These are phyloP conservation scores for Andrena hattorfiana DNA, from an alignment of 2,888 invertebrate species.

Conservation along the genomic window DNA sequence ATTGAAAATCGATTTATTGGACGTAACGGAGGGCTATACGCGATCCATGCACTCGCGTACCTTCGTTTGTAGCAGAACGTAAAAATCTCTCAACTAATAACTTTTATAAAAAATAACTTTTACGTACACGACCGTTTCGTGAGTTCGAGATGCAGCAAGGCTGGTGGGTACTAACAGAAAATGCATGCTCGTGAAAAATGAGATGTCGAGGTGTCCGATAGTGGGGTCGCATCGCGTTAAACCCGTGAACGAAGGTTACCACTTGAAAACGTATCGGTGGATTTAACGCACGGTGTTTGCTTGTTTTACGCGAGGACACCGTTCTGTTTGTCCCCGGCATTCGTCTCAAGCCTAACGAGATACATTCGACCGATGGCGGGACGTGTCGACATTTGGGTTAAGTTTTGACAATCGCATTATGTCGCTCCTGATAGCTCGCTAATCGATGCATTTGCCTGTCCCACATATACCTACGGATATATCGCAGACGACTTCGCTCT, in stretches of 20 bases:
- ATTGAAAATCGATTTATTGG: conserved; percentile 24
- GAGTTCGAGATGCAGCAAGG: conserved; percentile 21
- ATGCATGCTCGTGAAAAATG: conserved; percentile 70
- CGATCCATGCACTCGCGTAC: neutral
- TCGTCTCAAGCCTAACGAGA: neutral
- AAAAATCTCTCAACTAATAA: neutral
- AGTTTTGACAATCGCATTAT: conserved; percentile 28
- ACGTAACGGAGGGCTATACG: neutral
- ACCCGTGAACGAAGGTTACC: conserved; percentile 44
- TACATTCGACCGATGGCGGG: neutral
- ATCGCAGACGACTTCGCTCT: conserved; percentile 19
- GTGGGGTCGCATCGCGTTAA: conserved; percentile 38
- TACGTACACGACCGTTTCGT: neutral
- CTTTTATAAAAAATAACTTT: no score
- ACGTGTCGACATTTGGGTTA: neutral
- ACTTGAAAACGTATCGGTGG: neutral
- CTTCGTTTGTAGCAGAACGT: neutral
- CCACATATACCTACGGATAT: conserved; percentile 55
- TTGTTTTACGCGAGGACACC: neutral
- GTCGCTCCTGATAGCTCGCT: conserved; percentile 27
- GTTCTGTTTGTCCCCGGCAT: conserved; percentile 6
- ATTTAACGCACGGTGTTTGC: neutral
- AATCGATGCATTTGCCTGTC: conserved; percentile 65
- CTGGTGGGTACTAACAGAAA: conserved; percentile 40
- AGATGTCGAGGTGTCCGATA: conserved; percentile 55